Conservation (phyloP, 1,140 invertebrate genomes). For the Colletes gigas region DNA sequence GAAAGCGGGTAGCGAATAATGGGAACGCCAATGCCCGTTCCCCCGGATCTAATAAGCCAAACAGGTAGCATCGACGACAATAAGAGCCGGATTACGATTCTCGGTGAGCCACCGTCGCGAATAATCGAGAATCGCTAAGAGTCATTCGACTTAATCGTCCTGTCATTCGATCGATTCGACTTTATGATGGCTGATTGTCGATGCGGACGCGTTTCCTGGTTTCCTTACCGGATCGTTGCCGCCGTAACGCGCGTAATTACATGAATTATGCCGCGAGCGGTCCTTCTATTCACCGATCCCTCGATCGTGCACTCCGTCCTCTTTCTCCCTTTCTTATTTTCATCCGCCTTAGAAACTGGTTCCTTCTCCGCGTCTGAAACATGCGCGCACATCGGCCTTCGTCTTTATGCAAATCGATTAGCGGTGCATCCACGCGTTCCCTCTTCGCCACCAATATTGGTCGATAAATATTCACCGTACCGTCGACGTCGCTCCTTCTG, state of each 20-base stretch:
- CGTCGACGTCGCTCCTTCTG: background rate
- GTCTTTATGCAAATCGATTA: constrained; percentile 66
- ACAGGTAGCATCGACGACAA: background rate
- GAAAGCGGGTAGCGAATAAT: too few species aligned
- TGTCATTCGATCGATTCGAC: background rate
- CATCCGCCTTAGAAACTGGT: constrained; percentile 25
- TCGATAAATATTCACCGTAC: constrained; percentile 56
- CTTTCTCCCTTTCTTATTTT: constrained; percentile 24
- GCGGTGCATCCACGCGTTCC: constrained; percentile 55
- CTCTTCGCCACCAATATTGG: constrained; percentile 41
- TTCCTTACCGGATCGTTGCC: too few species aligned
- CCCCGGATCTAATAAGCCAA: background rate
- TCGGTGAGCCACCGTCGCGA: background rate
- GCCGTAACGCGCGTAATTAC: constrained; percentile 56
- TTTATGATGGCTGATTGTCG: constrained; percentile 13
- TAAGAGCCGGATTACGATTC: background rate
- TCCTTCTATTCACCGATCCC: constrained; percentile 4
- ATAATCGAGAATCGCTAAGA: background rate
- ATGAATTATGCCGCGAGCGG: constrained; percentile 42
- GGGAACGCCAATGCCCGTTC: background rate
- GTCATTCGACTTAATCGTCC: constrained; percentile 17
- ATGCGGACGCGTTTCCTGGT: constrained; percentile 27
- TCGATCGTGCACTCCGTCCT: background rate
- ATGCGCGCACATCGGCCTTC: constrained; percentile 16
- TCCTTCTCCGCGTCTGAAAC: constrained; percentile 46